Percentiles rank a stretch among this genome's conserved stretches.
These are phyloP conservation scores for Cheilosia impressa DNA, from an alignment of 2,888 invertebrate species.

Conservation along the genomic window DNA sequence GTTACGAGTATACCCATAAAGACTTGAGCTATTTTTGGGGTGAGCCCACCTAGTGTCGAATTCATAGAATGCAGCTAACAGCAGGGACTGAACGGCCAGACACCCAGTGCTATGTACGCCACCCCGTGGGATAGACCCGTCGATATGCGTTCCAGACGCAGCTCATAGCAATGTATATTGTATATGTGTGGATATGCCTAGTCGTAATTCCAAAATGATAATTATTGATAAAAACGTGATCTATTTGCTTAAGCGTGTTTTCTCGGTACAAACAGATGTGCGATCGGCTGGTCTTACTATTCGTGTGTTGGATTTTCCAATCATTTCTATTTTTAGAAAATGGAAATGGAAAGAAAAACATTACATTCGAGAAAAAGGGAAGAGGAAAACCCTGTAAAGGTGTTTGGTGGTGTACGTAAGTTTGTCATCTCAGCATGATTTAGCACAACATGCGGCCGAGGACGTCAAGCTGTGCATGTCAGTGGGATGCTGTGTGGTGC, in stretches of 20 bases:
- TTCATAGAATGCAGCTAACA: neutral
- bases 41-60: conserved; percentile 24
- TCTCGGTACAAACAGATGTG: conserved; percentile 66
- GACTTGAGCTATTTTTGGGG: conserved; percentile 50
- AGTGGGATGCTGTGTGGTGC: conserved; percentile 51
- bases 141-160: conserved; percentile 25
- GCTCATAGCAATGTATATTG: neutral
- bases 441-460: conserved; percentile 65
- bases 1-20: conserved; percentile 5
- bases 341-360: conserved; percentile 14
- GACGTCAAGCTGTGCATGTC: conserved; percentile 68
- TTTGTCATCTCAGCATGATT: conserved; percentile 73
- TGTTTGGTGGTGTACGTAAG: conserved; percentile 41
- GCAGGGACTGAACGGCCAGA: conserved; percentile 44
- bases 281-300: neutral
- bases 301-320: conserved; percentile 42
- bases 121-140: conserved; percentile 25
- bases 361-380: conserved; percentile 18
- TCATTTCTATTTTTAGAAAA: conserved; percentile 72
- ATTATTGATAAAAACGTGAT: conserved; percentile 74
- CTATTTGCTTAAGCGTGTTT: conserved; percentile 74
- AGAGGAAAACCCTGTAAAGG: conserved; percentile 19
- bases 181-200: conserved; percentile 23
- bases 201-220: conserved; percentile 54
- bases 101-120: conserved; percentile 7